Percentiles rank a stretch among this genome's conserved stretches.
These are phyloP conservation scores for Agrypnus murinus DNA, from an alignment of 2,888 invertebrate species.

Conservation along the genomic window DNA sequence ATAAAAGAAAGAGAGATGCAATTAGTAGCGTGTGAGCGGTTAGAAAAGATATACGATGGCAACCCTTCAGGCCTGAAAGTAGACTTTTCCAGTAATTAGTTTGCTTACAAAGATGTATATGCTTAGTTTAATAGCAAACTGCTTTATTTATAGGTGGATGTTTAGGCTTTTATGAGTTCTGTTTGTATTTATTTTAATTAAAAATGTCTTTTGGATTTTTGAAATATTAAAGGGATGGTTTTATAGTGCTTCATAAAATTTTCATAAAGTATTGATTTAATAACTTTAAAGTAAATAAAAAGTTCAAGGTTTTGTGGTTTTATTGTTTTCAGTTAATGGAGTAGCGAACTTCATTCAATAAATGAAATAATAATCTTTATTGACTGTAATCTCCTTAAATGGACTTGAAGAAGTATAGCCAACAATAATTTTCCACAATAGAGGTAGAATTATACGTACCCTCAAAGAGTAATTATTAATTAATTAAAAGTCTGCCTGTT, in stretches of 20 bases:
- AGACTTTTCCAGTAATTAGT: conserved; percentile 54
- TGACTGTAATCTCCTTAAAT: background rate
- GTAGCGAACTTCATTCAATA: background rate
- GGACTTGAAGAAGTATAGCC: background rate
- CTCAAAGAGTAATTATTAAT: no score
- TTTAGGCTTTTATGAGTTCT: conserved; percentile 9
- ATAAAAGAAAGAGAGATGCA: conserved; percentile 47
- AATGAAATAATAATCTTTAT: conserved; percentile 2
- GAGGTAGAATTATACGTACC: no score
- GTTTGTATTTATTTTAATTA: conserved; percentile 18
- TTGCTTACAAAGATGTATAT: conserved; percentile 52
- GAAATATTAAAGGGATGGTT: no score
- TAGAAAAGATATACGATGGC: conserved; percentile 43
- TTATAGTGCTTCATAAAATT: no score
- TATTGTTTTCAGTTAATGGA: background rate
- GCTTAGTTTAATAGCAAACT: conserved; percentile 49
- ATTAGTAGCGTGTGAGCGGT: conserved; percentile 44
- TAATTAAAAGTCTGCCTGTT: no score
- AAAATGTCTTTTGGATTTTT: background rate
- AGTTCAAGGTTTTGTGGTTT: background rate
- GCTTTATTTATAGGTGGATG: conserved; percentile 40
- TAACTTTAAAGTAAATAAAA: background rate
- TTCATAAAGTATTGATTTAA: background rate
- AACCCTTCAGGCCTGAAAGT: conserved; percentile 45
- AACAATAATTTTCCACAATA: background rate